Evolutionary conservation across 2,888 invertebrate genomes (phyloP).

Genomic region (Acrocyrtus sp.): DNA sequence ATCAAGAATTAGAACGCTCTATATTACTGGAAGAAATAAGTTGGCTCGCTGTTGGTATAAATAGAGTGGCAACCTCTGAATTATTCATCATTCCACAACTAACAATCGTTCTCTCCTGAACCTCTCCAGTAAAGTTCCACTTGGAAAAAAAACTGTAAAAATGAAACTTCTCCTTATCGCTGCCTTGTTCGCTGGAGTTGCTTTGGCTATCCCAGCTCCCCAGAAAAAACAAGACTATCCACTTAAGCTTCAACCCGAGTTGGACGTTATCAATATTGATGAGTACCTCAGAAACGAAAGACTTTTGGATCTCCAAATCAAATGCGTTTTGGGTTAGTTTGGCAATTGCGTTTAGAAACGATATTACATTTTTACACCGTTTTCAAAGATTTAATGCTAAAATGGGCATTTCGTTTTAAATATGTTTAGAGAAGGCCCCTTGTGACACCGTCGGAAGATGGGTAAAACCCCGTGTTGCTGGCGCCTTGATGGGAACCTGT

Average conservation of each 20-base stretch:
- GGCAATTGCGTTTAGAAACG: background rate
- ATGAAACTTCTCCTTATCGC: background rate
- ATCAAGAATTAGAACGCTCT: no score
- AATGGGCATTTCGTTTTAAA: background rate
- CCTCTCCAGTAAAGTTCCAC: no score
- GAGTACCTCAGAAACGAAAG: conserved; percentile 48
- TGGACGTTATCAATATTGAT: conserved; percentile 47
- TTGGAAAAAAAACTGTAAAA: no score
- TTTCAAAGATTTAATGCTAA: background rate
- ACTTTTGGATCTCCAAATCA: conserved; percentile 43
- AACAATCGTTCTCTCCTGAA: no score
- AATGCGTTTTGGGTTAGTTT: conserved; percentile 43
- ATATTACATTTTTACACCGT: background rate
- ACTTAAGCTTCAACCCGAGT: conserved; percentile 51
- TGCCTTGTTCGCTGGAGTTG: background rate
- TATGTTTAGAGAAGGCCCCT: conserved; percentile 29
- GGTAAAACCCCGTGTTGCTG: conserved; percentile 48
- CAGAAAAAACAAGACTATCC: conserved; percentile 32
- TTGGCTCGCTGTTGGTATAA: no score
- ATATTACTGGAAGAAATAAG: no score
- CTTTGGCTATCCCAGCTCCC: conserved; percentile 1
- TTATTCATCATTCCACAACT: no score
- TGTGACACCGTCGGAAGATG: conserved; percentile 47
- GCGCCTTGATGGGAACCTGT: conserved; percentile 44
- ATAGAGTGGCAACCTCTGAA: no score